A percentile compares a stretch with the other conserved stretches of the same genome.
Conservation (phyloP, 2,113 vertebrate species). For the Otis tarda region DNA sequence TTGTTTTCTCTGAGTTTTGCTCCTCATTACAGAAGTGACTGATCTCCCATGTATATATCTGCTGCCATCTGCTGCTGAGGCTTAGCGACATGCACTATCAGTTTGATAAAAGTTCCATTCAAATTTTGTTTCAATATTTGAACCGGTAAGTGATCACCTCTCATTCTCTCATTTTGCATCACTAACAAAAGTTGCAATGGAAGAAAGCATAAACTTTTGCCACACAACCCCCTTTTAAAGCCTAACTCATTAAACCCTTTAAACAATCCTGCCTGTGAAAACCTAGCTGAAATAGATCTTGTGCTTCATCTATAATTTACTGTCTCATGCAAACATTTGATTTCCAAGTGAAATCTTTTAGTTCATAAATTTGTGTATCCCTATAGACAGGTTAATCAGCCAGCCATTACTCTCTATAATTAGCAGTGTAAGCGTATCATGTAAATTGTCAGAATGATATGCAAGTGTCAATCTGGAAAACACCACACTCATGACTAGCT, state of each 20-base stretch:
- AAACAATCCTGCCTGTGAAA: neutral
- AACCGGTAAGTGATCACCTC: neutral
- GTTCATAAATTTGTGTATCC: neutral
- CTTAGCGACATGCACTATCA: neutral
- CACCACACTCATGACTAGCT: neutral
- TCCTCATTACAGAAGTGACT: neutral
- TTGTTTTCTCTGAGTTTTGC: neutral
- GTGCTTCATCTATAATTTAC: neutral
- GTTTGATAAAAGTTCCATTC: neutral
- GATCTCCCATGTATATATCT: neutral
- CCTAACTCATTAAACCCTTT: neutral
- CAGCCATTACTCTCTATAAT: neutral
- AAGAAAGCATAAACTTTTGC: neutral
- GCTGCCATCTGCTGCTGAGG: constrained; percentile 69
- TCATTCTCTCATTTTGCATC: neutral
- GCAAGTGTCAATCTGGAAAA: neutral
- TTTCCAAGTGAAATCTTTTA: neutral
- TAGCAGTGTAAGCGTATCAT: neutral
- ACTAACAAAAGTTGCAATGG: neutral
- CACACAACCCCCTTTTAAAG: neutral
- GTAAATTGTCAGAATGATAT: neutral
- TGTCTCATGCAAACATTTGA: neutral
- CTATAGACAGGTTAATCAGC: neutral
- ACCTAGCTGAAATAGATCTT: neutral
- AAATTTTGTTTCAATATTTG: neutral